Evolutionary conservation across 2,113 vertebrate genomes (phyloP), one percentile per base, ranked within the genome.

Genomic region (Irena cyanogastra): DNA sequence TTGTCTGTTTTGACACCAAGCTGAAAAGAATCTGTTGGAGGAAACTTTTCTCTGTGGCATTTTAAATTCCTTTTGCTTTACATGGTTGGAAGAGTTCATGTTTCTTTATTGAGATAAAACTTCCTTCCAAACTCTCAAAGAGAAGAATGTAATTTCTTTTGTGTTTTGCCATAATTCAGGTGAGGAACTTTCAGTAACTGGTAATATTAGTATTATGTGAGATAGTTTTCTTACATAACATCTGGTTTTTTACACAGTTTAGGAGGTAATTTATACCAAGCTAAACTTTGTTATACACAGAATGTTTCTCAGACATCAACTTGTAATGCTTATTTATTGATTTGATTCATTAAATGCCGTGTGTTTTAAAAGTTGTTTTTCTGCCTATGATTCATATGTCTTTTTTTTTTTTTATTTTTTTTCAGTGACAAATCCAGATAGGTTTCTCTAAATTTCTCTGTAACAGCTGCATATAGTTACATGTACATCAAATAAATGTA

Each of bases 381-480:
- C 28, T 82, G 9, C 13, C 9, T 47, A 3, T 0, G 0, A n/a
- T 53, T 87, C 23, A 9, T 44, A 28, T 81, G 0, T 83, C 5
- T 54, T 77, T 16, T 44, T 11, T 47, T 50, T 42, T 28, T 50
- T 26, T 17, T 23, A 26, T 65, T 52, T 59, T 64, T 54, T 66
- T 21, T 4, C 22, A 50, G 33, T 71, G 21, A 64, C 44, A 85
- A 63, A 63, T 83, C 49, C 26, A 45, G 60, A 63, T 52, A 71
- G 9, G 16, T 52, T 89, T 74, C 24, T 90, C 28, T 78, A 37
- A 59, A 20, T 83, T 86, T 85, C 47, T 78, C 33, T 71, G 42
- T 72, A 75, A 52, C 11, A 68, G 22, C 57, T 63, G 14, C 52
- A 31, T 33, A 16, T 63, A 87, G 30, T 69, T 88, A 49, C 44